Base-by-base conservation (phyloP, 2,888 invertebrate species). In the Tipula vernalis region DNA sequence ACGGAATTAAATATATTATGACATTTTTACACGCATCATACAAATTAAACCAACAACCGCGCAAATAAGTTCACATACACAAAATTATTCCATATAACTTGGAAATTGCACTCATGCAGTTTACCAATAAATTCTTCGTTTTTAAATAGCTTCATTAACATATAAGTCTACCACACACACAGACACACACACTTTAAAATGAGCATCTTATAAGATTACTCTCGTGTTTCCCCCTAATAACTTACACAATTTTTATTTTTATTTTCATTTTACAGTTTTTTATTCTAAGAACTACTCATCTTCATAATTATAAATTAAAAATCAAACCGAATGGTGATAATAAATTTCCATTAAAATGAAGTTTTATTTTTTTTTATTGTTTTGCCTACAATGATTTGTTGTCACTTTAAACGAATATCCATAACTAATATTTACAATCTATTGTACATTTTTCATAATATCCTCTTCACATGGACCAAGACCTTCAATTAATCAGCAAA, bases 201-300 rank as follows among this genome's bases (percentile, higher is more conserved):
- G 57, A 0, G 15, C 15, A 44, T 44, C 44, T 3, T 44, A n/a
- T 51, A 28, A 71, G 71, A 71, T 71, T 51, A 71, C 28, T 71
- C 13, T 28, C 71, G 71, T 71, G 71, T 28, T 71, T 28, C 3
- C 10, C 71, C 71, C 71, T 71, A 71, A 71, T 71, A 71, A 71
- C 10, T 71, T 28, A 71, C 28, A 51, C 3, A 51, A 15, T 15
- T 28, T 28, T 28, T 28, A 28, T 28, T 28, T 28, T 28, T 28
- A 15, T 51, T 51, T 51, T 51, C 4, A 71, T 51, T 51, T 51
- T 51, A 71, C 71, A 71, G 71, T 71, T 18, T 71, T 28, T 71
- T 71, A 71, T 71, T 71, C 71, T 71, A 71, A 71, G 71, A 71
- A 71, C 71, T 71, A 71, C 71, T 71, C 71, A 71, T 71, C 71